phyloP scores from a whole-genome alignment of 2,888 invertebrate species.

The Metellina segmentata region DNA sequence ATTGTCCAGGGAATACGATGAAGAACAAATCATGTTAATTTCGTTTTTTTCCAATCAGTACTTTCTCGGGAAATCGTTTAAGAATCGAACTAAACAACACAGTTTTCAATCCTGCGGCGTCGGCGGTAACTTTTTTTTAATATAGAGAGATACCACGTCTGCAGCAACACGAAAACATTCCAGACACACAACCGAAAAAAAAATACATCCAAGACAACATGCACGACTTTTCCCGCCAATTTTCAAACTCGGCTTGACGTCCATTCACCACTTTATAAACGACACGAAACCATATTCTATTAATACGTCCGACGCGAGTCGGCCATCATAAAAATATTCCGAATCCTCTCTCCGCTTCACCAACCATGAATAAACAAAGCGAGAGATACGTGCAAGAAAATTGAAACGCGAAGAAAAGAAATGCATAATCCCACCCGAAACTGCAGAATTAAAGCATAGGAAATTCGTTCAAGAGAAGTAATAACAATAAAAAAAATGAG shows the following conservation, averaged over 20 bases:
- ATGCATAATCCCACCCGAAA: no score
- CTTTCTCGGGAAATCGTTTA: no score
- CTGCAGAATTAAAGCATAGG: no score
- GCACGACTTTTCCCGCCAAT: background rate
- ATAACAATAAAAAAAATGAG: no score
- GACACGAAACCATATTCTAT: background rate
- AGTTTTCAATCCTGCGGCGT: no score
- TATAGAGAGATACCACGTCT: background rate
- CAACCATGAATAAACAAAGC: background rate
- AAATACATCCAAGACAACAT: background rate
- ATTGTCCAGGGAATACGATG: no score
- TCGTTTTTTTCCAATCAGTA: background rate
- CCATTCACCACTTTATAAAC: background rate
- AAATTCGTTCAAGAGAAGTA: no score
- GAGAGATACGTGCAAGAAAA: background rate
- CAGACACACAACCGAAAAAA: background rate
- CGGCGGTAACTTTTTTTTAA: background rate
- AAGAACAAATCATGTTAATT: no score
- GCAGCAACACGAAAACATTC: background rate
- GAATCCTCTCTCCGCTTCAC: background rate
- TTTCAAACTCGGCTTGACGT: background rate
- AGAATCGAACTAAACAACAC: no score
- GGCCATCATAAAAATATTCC: background rate
- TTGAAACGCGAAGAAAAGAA: background rate
- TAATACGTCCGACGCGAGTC: background rate